Percentiles rank a stretch among this genome's conserved stretches.
Evolutionary conservation across 2,797 vertebrate genomes (phyloP).

Genomic region (Streptopelia turtur): DNA sequence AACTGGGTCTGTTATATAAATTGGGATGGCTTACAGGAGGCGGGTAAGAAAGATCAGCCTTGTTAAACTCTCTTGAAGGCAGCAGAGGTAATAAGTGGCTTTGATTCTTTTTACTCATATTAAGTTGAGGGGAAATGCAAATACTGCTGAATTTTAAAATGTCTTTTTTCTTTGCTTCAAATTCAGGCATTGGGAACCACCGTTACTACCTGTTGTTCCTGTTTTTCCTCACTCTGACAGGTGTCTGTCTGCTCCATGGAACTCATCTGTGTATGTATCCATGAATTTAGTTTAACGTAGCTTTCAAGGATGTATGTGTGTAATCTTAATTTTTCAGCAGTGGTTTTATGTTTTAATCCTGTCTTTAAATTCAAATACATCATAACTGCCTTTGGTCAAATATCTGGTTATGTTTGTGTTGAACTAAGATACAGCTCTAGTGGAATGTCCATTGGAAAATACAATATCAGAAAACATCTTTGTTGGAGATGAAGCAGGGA

Average conservation of each 20-base stretch:
- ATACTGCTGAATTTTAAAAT: background rate
- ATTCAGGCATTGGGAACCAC: constrained; percentile 91
- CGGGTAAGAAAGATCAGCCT: background rate
- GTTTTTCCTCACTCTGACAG: constrained; percentile 78
- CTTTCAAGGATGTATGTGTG: background rate
- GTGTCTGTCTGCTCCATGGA: constrained; percentile 86
- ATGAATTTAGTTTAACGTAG: background rate
- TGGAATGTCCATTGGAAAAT: background rate
- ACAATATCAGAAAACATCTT: background rate
- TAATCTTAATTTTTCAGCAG: background rate
- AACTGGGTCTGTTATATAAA: background rate
- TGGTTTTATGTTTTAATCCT: background rate
- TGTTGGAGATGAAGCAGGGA: background rate
- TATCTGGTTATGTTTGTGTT: background rate
- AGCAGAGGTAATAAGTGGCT: background rate
- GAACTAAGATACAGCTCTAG: background rate
- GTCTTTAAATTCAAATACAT: background rate
- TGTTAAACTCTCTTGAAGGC: background rate
- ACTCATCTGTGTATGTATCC: constrained; percentile 86
- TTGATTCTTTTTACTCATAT: background rate
- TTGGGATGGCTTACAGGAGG: background rate
- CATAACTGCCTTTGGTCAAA: background rate
- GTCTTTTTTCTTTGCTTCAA: background rate
- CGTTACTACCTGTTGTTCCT: constrained; percentile 89
- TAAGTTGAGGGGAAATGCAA: background rate